Conservation (phyloP, 1,140 invertebrate species). For the Caenorhabditis brenneri region DNA sequence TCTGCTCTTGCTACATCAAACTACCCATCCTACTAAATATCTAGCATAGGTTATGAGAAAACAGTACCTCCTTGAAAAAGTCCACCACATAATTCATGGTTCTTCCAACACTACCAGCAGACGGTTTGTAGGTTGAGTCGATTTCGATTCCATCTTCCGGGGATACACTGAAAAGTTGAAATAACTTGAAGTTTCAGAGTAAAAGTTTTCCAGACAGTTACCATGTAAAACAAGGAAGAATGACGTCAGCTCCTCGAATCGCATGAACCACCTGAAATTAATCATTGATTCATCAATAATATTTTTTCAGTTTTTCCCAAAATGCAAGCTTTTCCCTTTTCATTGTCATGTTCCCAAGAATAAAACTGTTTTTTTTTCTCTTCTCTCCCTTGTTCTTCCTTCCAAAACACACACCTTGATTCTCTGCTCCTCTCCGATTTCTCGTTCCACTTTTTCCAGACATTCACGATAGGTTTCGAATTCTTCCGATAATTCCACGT, state of each 20-base stretch:
- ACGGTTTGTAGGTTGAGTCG: constrained; percentile 46
- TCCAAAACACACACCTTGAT: background rate
- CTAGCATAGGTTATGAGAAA: too few relatives aligned
- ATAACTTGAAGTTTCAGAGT: too few relatives aligned
- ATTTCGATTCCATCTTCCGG: constrained; percentile 49
- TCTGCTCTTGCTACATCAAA: too few relatives aligned
- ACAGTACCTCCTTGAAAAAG: constrained; percentile 39
- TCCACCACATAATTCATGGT: constrained; percentile 23
- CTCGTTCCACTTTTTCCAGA: background rate
- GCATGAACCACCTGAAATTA: constrained; percentile 40
- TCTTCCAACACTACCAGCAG: background rate
- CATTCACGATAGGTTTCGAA: constrained; percentile 10
- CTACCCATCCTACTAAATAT: too few relatives aligned
- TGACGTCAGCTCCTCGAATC: constrained; percentile 42
- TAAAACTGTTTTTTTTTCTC: too few relatives aligned
- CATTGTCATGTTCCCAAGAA: too few relatives aligned
- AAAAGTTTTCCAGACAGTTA: too few relatives aligned
- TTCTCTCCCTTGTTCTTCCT: too few relatives aligned
- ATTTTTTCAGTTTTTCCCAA: background rate
- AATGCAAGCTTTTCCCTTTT: background rate
- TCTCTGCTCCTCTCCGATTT: background rate
- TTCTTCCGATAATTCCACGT: background rate
- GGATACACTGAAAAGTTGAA: constrained; percentile 44
- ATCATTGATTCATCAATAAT: too few relatives aligned
- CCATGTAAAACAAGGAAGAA: constrained; percentile 46